Conservation (phyloP, 30 jellyfish, hydroid and myxozoan genomes). For the Hydractinia echinata region DNA sequence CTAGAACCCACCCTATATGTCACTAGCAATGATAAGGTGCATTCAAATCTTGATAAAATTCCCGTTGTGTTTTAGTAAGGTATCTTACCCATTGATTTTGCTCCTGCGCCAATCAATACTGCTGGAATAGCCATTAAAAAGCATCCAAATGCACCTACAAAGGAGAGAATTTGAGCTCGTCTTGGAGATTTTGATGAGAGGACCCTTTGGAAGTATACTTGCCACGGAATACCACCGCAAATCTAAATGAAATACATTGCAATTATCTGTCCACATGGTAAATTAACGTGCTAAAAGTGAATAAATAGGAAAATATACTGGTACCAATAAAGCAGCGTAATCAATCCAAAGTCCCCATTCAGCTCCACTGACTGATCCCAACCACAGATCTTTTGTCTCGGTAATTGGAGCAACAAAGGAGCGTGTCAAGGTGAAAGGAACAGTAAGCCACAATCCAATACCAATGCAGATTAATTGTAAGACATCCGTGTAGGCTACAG, state of each 20-base stretch:
- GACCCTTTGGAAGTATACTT: slow-evolving; percentile 78
- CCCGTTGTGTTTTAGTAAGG: too few species aligned
- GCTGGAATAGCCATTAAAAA: slow-evolving; percentile 89
- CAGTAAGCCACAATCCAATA: slow-evolving; percentile 42
- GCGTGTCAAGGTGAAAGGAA: slow-evolving; percentile 37
- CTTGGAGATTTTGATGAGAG: slow-evolving; percentile 56
- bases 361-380: slow-evolving; percentile 2
- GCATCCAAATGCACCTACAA: slow-evolving; percentile 73
- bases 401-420: slow-evolving; percentile 10
- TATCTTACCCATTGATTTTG: slow-evolving; percentile 68
- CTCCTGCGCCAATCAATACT: slow-evolving; percentile 76
- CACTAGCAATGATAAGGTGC: too few species aligned
- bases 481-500: slow-evolving; percentile 49
- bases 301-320: background rate
- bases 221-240: slow-evolving; percentile 96
- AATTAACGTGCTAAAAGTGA: background rate
- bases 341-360: slow-evolving; percentile 31
- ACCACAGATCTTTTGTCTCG: slow-evolving; percentile 20
- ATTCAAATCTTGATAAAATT: too few species aligned
- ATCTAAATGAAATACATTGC: slow-evolving; percentile 30
- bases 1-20: too few species aligned
- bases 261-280: too few species aligned
- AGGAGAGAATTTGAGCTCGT: slow-evolving; percentile 61
- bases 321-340: slow-evolving; percentile 34
- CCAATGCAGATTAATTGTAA: slow-evolving; percentile 33